phyloP scores from a whole-genome alignment of 2,888 invertebrate genomes.

The Cephus pygmeus region DNA sequence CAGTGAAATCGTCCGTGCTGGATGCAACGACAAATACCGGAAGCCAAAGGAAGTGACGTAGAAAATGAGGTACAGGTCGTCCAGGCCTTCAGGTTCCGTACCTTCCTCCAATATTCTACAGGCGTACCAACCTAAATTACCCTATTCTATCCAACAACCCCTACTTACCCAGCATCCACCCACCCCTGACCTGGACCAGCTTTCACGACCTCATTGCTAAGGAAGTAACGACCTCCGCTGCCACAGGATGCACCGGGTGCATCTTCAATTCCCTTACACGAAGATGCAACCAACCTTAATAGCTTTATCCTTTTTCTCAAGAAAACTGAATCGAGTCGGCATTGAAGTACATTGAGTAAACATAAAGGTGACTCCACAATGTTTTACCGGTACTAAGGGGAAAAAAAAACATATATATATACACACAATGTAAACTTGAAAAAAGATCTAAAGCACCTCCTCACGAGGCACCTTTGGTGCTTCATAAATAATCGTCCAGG shows the following conservation, averaged over 20 bases:
- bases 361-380: not conserved
- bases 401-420: not conserved
- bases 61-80: not conserved
- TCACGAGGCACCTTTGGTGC: not conserved
- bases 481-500: not conserved
- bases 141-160: constrained; percentile 13
- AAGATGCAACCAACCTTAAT: not conserved
- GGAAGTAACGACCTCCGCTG: not conserved
- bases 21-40: constrained; percentile 14
- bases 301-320: not conserved
- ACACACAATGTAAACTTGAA: not conserved
- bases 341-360: not conserved
- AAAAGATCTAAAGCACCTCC: not conserved
- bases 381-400: not conserved
- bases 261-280: not conserved
- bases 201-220: not conserved
- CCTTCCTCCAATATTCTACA: constrained; percentile 9
- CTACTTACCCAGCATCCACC: not conserved
- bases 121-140: constrained; percentile 18
- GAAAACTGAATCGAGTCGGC: not conserved
- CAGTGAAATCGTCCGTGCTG: constrained; percentile 42
- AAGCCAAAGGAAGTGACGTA: not conserved
- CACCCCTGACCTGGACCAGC: not conserved
- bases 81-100: not conserved
- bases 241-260: not conserved